Percentiles rank a stretch among this genome's conserved stretches.
Conservation (phyloP, 2,797 vertebrate genomes). For the Kryptolebias ocellatus region DNA sequence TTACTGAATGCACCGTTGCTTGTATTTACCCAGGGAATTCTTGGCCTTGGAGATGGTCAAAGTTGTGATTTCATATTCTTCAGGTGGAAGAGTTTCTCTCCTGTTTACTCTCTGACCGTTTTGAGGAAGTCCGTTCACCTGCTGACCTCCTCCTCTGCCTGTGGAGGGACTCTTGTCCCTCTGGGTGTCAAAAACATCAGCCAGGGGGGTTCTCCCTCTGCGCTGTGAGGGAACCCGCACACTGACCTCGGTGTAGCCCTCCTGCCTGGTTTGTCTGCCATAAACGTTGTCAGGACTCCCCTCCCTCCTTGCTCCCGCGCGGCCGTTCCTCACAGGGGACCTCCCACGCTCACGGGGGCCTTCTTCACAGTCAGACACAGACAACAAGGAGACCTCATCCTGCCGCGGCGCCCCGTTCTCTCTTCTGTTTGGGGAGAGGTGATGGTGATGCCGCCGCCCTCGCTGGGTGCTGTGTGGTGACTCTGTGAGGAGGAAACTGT, state of each 20-base stretch:
- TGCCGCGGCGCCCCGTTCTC: slow-evolving; percentile 38
- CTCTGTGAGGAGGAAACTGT: slow-evolving; percentile 82
- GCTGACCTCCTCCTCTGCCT: slow-evolving; percentile 41
- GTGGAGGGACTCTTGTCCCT: slow-evolving; percentile 45
- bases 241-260: slow-evolving; percentile 80
- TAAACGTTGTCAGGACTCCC: slow-evolving; percentile 65
- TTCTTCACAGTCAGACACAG: slow-evolving; percentile 63
- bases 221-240: slow-evolving; percentile 72
- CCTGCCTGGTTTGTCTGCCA: slow-evolving; percentile 61
- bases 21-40: slow-evolving; percentile 89
- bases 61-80: slow-evolving; percentile 82
- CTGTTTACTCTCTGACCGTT: slow-evolving; percentile 54
- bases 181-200: slow-evolving; percentile 62
- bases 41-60: slow-evolving; percentile 91
- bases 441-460: slow-evolving; percentile 45
- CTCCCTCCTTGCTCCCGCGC: slow-evolving; percentile 60
- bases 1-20: neutral
- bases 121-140: slow-evolving; percentile 61
- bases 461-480: slow-evolving; percentile 50
- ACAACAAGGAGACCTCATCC: slow-evolving; percentile 50
- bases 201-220: slow-evolving; percentile 57
- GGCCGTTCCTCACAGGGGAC: slow-evolving; percentile 75
- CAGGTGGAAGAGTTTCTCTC: slow-evolving; percentile 31
- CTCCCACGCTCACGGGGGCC: slow-evolving; percentile 73
- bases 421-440: slow-evolving; percentile 54